phyloP scores from a whole-genome alignment of 2,888 invertebrate genomes.

The Plagodis pulveraria region DNA sequence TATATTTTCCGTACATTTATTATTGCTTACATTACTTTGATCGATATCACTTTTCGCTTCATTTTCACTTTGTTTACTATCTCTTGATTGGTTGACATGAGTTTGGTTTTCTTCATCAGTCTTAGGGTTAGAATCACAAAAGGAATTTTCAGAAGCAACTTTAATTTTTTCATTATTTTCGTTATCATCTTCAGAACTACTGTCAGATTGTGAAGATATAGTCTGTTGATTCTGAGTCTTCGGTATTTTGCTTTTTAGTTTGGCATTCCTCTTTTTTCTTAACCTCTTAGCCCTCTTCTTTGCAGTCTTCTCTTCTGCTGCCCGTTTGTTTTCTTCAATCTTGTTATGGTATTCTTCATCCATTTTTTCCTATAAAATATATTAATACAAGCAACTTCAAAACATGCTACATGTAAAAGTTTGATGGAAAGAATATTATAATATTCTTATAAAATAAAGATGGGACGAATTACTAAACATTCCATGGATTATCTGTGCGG shows the following conservation, averaged over 20 bases:
- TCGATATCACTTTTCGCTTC: conserved; percentile 18
- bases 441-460: too few species aligned
- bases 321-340: conserved; percentile 89
- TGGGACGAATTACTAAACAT: too few species aligned
- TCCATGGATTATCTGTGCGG: too few species aligned
- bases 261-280: conserved; percentile 87
- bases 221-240: conserved; percentile 43
- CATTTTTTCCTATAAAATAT: conserved; percentile 87
- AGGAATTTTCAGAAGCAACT: conserved; percentile 31
- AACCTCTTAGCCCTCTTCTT: conserved; percentile 96
- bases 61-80: conserved; percentile 14
- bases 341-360: conserved; percentile 93
- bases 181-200: conserved; percentile 51
- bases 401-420: too few species aligned
- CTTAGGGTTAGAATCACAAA: conserved; percentile 33
- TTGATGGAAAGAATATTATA: too few species aligned
- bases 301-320: conserved; percentile 92
- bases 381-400: too few species aligned
- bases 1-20: conserved; percentile 3
- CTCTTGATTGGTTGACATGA: not conserved
- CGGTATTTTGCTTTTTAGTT: conserved; percentile 70
- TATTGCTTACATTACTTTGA: not conserved
- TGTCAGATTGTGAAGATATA: conserved; percentile 63
- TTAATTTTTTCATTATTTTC: conserved; percentile 30
- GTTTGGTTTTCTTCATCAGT: conserved; percentile 39